Evolutionary conservation across 2,113 vertebrate genomes (phyloP), one percentile per base, ranked within the genome.

Genomic region (Seriola rivoliana): DNA sequence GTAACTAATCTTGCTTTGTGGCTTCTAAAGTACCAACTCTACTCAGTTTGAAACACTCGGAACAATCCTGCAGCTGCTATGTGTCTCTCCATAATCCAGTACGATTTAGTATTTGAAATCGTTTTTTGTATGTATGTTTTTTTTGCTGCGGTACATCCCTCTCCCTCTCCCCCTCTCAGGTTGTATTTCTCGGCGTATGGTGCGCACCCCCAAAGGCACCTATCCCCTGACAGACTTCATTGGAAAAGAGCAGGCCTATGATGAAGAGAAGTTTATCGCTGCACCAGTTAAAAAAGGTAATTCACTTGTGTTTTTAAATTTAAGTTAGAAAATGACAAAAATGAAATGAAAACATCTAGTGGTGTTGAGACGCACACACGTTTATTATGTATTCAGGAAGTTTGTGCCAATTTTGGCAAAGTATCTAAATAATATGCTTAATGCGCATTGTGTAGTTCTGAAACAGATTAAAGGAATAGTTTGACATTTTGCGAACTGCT

Each of bases 281-380:
- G 88, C 88, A 2, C 96, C 97, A 0, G 95, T 97, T 64, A 94
- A 58, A 38, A 97, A 97, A 97, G 98, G 98, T 98, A 93, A 67
- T 78, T 42, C 6, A 29, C n/a, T 9, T 14, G 9, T 36, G 32
- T 70, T 5, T 38, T 21, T 0, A 36, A 23, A 64, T 42, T 23
- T n/a, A 50, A 66, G 11, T 16, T 8, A 14, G 2, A 7, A 17
- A 52, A 13, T 14, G 42, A 25, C 16, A 50, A 14, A 46, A 14
- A 12, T 38, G 1, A 6, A 13, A 46, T 4, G 13, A 46, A 50
- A 50, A 50, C 1, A 19, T 7, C 16, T 17, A 2, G 16, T 50
- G 48, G 16, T 50, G 48, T 50, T 17, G 48, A 50, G 14, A 46
- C 14, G 4, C 14, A 46, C 29, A 29, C 29, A 29, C 2, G 29